These are phyloP conservation scores for Drosophila borealis DNA, from an alignment of 2,888 invertebrate genomes.

Conservation along the genomic window DNA sequence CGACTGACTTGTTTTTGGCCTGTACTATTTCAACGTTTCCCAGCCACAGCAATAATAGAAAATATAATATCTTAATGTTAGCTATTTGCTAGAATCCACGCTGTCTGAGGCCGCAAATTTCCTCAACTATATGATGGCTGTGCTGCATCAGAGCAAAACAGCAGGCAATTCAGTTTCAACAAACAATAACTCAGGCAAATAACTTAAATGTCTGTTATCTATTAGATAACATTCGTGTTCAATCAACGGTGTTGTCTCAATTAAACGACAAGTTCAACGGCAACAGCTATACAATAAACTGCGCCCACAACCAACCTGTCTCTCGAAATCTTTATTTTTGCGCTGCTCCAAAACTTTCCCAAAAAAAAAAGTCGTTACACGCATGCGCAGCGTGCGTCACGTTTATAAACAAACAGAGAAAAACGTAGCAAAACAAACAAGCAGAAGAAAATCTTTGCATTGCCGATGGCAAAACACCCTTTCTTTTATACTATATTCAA, in stretches of 20 bases:
- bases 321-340: not conserved
- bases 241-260: slow-evolving; percentile 35
- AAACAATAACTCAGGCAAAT: slow-evolving; percentile 31
- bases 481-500: not conserved
- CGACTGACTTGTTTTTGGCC: slow-evolving; percentile 17
- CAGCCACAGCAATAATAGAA: slow-evolving; percentile 4
- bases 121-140: slow-evolving; percentile 14
- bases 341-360: slow-evolving; percentile 36
- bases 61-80: slow-evolving; percentile 54
- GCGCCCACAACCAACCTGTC: slow-evolving; percentile 17
- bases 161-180: slow-evolving; percentile 24
- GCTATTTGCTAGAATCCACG: slow-evolving; percentile 36
- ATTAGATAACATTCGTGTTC: slow-evolving; percentile 47
- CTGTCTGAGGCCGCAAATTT: slow-evolving; percentile 36
- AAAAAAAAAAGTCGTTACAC: slow-evolving; percentile 28
- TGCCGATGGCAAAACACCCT: not conserved
- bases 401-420: slow-evolving; percentile 45
- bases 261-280: slow-evolving; percentile 29
- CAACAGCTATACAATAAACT: slow-evolving; percentile 8
- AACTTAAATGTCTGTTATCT: slow-evolving; percentile 36
- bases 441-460: slow-evolving; percentile 24
- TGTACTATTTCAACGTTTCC: not conserved
- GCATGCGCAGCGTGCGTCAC: slow-evolving; percentile 59
- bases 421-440: slow-evolving; percentile 40
- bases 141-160: slow-evolving; percentile 22